Evolutionary conservation across 2,797 vertebrate species (phyloP).

Genomic region (Delichon dasypus): DNA sequence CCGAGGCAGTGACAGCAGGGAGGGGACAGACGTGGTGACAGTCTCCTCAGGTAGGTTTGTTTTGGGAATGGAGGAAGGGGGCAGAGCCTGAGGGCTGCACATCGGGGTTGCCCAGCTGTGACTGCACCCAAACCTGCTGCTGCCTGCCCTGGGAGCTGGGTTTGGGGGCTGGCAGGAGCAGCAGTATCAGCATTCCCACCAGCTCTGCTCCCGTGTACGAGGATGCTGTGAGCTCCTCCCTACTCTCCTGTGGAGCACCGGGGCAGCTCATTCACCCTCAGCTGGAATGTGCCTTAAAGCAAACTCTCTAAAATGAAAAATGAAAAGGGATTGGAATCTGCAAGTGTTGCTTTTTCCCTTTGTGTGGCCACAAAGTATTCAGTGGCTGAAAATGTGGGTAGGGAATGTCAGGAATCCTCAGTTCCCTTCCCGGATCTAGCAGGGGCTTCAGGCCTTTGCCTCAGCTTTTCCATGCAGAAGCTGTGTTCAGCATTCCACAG

Average conservation of each 20-base stretch:
- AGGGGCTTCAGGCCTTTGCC: not conserved
- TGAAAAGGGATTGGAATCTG: not conserved
- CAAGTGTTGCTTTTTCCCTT: slow-evolving; percentile 16
- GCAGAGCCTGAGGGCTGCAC: not conserved
- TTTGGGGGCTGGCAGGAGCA: not conserved
- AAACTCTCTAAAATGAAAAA: not conserved
- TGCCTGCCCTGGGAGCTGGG: not conserved
- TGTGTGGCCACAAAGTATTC: not conserved
- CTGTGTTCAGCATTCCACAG: not conserved
- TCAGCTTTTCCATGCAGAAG: not conserved
- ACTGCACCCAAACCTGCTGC: not conserved
- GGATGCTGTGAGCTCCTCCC: not conserved
- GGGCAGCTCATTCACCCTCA: not conserved
- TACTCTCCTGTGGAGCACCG: not conserved
- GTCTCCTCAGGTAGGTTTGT: not conserved
- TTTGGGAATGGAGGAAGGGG: not conserved
- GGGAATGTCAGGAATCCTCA: slow-evolving; percentile 41
- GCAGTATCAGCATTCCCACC: rapidly evolving
- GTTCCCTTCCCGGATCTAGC: not conserved
- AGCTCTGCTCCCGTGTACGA: not conserved
- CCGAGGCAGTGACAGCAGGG: not conserved
- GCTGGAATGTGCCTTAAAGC: slow-evolving; percentile 22
- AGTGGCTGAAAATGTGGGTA: slow-evolving; percentile 29
- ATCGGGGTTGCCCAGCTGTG: not conserved
- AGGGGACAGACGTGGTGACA: not conserved